Evolutionary conservation across 2,888 invertebrate genomes (phyloP).

Genomic region (Eurytoma adleriae): DNA sequence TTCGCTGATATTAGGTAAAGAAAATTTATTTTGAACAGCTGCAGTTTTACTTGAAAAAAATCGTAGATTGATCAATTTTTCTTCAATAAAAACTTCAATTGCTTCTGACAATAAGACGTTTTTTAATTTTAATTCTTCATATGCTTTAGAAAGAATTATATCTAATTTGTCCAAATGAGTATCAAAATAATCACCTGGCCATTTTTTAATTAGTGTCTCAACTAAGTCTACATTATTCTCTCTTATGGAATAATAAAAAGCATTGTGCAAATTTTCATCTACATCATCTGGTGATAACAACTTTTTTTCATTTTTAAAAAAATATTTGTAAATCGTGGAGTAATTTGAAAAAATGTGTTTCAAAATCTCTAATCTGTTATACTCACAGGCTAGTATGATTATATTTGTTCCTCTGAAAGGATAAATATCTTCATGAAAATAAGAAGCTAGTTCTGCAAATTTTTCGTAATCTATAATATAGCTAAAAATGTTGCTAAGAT

Average conservation of each 20-base stretch:
- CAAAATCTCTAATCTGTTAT: constrained; percentile 49
- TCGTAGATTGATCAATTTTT: constrained; percentile 48
- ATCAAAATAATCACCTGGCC: constrained; percentile 50
- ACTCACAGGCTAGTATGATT: constrained; percentile 53
- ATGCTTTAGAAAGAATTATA: constrained; percentile 58
- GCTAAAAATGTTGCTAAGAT: constrained; percentile 17
- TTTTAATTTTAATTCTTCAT: constrained; percentile 59
- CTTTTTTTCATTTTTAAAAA: background rate
- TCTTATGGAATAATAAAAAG: constrained; percentile 63
- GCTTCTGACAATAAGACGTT: constrained; percentile 58
- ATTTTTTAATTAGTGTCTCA: constrained; percentile 55
- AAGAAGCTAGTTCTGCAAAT: constrained; percentile 3
- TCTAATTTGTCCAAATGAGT: constrained; percentile 51
- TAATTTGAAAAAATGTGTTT: constrained; percentile 40
- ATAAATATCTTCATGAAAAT: constrained; percentile 39
- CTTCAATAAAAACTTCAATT: constrained; percentile 55
- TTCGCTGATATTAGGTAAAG: constrained; percentile 28
- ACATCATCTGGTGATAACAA: constrained; percentile 17
- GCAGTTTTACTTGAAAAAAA: constrained; percentile 33
- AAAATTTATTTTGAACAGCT: constrained; percentile 17
- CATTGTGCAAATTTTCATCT: constrained; percentile 57
- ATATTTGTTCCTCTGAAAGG: constrained; percentile 49
- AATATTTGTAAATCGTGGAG: background rate
- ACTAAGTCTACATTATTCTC: constrained; percentile 57
- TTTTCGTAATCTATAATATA: background rate